Conservation (phyloP, 2,888 invertebrate species). For the Lasioglossum pauxillum region DNA sequence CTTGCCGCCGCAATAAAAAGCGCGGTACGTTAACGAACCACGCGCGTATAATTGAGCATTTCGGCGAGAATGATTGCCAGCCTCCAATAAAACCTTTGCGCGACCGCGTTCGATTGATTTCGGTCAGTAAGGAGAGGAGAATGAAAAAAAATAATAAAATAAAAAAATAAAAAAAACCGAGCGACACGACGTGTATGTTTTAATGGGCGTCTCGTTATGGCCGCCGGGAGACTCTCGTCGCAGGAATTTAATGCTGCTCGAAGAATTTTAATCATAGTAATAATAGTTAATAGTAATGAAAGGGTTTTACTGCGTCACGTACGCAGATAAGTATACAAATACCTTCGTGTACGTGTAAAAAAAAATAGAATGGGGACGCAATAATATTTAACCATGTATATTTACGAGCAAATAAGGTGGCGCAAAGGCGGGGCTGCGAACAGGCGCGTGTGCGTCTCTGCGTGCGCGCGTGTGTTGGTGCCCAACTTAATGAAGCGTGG, state of each 20-base stretch:
- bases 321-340: not conserved
- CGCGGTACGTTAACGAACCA: slow-evolving; percentile 73
- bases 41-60: slow-evolving; percentile 75
- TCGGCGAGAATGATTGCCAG: slow-evolving; percentile 73
- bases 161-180: slow-evolving; percentile 3
- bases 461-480: not conserved
- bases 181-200: slow-evolving; percentile 22
- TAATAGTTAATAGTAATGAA: not conserved
- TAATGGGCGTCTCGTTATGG: slow-evolving; percentile 13
- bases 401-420: not conserved
- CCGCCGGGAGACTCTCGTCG: not conserved
- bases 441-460: not conserved
- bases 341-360: not conserved
- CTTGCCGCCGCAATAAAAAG: slow-evolving; percentile 73
- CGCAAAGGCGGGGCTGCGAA: not conserved
- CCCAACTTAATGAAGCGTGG: not conserved
- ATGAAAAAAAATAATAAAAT: slow-evolving; percentile 26
- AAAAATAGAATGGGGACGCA: not conserved
- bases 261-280: slow-evolving; percentile 9
- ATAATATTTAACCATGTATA: slow-evolving; percentile 1
- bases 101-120: slow-evolving; percentile 66
- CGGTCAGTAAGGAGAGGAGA: slow-evolving; percentile 18
- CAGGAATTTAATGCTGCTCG: not conserved
- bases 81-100: slow-evolving; percentile 68
- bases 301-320: not conserved